Conservation (phyloP, 1,140 invertebrate species). For the Drosophila athabasca region DNA sequence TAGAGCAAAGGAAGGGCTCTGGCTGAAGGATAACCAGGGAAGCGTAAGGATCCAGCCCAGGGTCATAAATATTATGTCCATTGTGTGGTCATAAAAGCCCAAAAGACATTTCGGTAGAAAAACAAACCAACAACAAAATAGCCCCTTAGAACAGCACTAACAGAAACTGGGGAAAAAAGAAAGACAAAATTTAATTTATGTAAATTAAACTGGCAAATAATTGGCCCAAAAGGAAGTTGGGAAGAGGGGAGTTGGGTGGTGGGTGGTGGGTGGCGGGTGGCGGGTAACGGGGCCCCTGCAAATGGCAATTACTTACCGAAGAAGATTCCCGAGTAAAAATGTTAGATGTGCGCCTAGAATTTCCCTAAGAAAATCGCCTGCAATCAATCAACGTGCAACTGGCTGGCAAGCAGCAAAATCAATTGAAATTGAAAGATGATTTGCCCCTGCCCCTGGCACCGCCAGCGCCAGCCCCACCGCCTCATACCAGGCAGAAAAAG, state of each 20-base stretch:
- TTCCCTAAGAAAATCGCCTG: constrained; percentile 73
- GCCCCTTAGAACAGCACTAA: not conserved
- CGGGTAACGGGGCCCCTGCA: constrained; percentile 13
- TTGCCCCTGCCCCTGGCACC: constrained; percentile 18
- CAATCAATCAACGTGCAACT: constrained; percentile 76
- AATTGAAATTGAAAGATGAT: constrained; percentile 82
- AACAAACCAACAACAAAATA: constrained; percentile 41
- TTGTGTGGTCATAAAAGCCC: constrained; percentile 62
- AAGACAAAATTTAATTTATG: constrained; percentile 62
- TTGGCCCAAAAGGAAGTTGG: constrained; percentile 35
- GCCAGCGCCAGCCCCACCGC: no score
- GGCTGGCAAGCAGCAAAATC: constrained; percentile 73
- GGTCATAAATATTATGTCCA: constrained; percentile 62
- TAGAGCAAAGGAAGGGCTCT: constrained; percentile 14
- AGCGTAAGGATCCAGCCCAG: not conserved
- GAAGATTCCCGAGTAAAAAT: constrained; percentile 47
- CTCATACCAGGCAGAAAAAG: not conserved
- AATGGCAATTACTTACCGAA: constrained; percentile 71
- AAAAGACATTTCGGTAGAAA: constrained; percentile 36
- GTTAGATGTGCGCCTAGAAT: constrained; percentile 55
- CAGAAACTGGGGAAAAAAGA: not conserved
- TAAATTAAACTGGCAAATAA: constrained; percentile 74
- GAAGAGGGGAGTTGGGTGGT: not conserved
- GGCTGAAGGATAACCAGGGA: constrained; percentile 13
- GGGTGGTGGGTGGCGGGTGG: not conserved